These are phyloP conservation scores for Orthonychiurus folsomi DNA, from an alignment of 2,888 invertebrate species.

Conservation along the genomic window DNA sequence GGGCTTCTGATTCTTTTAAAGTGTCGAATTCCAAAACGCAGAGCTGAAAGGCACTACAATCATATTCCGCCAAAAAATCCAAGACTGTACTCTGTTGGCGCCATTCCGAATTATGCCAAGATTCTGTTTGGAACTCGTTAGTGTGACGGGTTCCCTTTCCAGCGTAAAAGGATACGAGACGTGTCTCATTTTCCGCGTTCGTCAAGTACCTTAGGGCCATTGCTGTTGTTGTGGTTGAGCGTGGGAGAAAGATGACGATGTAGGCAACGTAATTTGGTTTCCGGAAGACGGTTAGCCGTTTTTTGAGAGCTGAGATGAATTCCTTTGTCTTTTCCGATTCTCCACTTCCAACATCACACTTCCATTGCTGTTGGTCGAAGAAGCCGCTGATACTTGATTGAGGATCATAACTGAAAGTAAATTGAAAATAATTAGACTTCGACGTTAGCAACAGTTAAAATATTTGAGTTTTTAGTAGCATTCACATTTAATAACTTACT, in stretches of 20 bases:
- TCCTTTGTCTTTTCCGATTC: background rate
- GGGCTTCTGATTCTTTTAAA: background rate
- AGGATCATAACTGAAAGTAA: background rate
- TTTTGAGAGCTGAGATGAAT: background rate
- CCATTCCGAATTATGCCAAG: background rate
- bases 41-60: background rate
- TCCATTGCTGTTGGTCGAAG: background rate
- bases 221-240: background rate
- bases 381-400: background rate
- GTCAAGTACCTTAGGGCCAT: background rate
- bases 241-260: background rate
- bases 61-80: background rate
- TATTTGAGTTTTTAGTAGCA: background rate
- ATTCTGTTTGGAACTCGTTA: background rate
- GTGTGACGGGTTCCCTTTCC: background rate
- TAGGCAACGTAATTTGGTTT: background rate
- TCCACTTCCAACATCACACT: background rate
- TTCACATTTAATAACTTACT: background rate
- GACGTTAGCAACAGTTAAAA: background rate
- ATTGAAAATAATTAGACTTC: too few relatives aligned
- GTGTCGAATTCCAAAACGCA: background rate
- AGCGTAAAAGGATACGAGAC: background rate
- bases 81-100: background rate
- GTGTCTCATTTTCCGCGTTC: background rate
- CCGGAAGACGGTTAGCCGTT: background rate